Base-by-base conservation (phyloP, 2,797 vertebrate genomes). In the Threskiornis aethiopicus region DNA sequence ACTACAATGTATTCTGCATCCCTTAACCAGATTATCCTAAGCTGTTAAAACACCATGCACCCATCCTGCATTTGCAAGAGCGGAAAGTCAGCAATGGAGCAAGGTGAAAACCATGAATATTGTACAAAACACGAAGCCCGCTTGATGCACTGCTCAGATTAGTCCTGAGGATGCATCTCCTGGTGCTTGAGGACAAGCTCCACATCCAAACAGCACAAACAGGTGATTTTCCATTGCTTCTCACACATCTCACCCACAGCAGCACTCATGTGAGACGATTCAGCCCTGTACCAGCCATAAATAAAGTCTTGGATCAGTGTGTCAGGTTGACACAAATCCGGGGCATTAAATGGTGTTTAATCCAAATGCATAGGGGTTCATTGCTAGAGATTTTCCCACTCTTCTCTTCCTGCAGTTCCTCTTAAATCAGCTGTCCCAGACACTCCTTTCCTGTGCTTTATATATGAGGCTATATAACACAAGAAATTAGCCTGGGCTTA, bases 321-420 rank as follows among this genome's bases (percentile, higher is more conserved):
- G 41, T 10, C 85, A 71, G 64, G 44, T 29, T 86, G 79, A 95
- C 75, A 94, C 69, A 93, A 96, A 96, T 80, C 85, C 39, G 1
- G 49, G 39, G 79, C 49, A 91, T 91, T 96, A 93, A 96, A 67
- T 16, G 33, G 16, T 49, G 22, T 65, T 91, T 94, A 91, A 93
- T 78, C 94, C 90, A 87, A 81, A 87, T 42, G 55, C 79, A 83
- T 44, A 29, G 67, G 25, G 39, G 33, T 29, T 88, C 47, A 44
- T 28, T 83, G n/a, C 39, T 25, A 41, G 57, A 86, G 82, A 78
- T 89, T 84, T 85, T 25, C 35, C 47, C 39, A 58, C 31, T 77
- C 51, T 39, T 49, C 47, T 39, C 19, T 16, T 92, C 28, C 49
- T 37, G 20, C 37, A 58, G 5, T 20, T 87, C 33, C 35, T 57